Percentiles rank a stretch among this genome's conserved stretches.
Evolutionary conservation across 1,140 invertebrate species (phyloP).

Genomic region (Anastrepha obliqua): DNA sequence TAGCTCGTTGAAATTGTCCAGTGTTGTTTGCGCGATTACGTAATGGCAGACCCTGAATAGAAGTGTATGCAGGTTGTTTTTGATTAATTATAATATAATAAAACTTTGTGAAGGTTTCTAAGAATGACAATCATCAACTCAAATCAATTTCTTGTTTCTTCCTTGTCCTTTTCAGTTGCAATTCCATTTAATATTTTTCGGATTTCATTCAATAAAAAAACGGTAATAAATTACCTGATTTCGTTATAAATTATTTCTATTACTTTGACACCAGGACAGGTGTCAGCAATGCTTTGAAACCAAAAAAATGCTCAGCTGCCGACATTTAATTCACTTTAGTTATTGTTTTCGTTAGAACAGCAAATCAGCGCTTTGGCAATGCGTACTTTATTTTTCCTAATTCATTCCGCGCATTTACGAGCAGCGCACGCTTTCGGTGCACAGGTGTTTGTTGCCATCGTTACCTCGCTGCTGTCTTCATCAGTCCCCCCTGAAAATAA

Average conservation of each 20-base stretch:
- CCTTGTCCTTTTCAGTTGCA: not conserved
- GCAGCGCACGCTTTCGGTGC: not conserved
- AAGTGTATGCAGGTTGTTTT: no score
- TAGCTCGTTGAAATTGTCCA: no score
- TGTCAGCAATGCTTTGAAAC: slow-evolving; percentile 1
- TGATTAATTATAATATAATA: no score
- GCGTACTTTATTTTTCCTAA: no score
- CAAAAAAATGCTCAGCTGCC: slow-evolving; percentile 14
- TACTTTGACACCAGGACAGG: slow-evolving; percentile 1
- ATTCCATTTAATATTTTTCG: not conserved
- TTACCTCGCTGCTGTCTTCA: not conserved
- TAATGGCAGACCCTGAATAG: no score
- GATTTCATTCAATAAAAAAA: not conserved
- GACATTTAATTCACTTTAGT: slow-evolving; percentile 21
- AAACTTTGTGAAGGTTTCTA: no score
- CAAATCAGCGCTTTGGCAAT: no score
- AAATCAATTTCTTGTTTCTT: no score
- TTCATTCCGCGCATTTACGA: not conserved
- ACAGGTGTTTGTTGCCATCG: not conserved
- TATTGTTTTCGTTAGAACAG: no score
- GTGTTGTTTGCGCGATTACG: no score
- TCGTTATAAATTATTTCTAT: not conserved
- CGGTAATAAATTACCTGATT: no score
- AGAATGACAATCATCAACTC: no score
- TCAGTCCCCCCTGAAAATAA: not conserved